These are phyloP conservation scores for Spinus pinus DNA, from an alignment of 2,797 vertebrate species.

Conservation along the genomic window DNA sequence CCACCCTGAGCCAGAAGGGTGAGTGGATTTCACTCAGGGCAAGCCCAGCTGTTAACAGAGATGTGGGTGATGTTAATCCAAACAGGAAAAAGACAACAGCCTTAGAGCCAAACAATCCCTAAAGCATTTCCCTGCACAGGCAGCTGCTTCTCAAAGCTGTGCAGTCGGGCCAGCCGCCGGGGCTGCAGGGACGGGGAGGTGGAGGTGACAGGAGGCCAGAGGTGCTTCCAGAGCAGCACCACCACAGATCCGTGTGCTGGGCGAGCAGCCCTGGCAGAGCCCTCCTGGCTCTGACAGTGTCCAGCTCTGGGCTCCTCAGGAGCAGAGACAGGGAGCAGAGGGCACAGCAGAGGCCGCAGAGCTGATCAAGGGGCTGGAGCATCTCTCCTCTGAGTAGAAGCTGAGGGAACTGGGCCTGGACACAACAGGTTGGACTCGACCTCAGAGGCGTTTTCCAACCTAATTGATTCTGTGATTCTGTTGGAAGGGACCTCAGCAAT, in stretches of 20 bases:
- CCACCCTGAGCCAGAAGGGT: rapidly evolving
- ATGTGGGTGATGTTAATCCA: background rate
- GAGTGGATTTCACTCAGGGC: background rate
- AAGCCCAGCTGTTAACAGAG: background rate
- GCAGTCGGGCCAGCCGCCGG: rapidly evolving
- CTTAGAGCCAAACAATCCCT: background rate
- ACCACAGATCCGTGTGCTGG: background rate
- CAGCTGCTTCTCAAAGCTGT: background rate
- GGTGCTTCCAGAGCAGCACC: rapidly evolving
- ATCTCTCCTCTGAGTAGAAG: background rate
- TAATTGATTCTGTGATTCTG: background rate
- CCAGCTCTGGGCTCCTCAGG: rapidly evolving
- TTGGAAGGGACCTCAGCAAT: background rate
- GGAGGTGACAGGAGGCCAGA: rapidly evolving
- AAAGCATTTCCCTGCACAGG: background rate
- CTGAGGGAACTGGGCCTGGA: background rate
- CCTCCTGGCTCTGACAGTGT: rapidly evolving
- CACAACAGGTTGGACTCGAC: rapidly evolving
- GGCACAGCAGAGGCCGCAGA: rapidly evolving
- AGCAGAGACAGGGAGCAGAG: rapidly evolving
- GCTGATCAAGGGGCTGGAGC: background rate
- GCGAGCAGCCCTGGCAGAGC: rapidly evolving
- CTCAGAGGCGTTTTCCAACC: background rate
- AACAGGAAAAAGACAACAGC: background rate
- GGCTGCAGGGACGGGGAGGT: background rate